Evolutionary conservation across 2,888 invertebrate species (phyloP).

Genomic region (Busseola fusca): DNA sequence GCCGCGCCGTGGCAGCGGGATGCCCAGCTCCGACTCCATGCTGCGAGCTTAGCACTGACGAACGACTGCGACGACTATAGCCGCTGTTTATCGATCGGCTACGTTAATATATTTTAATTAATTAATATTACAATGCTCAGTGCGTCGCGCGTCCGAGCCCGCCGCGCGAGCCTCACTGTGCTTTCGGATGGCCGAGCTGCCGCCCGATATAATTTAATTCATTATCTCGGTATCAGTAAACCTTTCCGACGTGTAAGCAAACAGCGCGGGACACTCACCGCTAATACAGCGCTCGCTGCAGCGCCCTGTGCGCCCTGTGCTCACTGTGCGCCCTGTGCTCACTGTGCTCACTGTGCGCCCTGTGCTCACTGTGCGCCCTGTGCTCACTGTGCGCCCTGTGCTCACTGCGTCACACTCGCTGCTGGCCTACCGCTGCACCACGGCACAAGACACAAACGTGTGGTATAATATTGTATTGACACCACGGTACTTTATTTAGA

Average conservation of each 20-base stretch:
- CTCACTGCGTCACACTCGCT: not conserved
- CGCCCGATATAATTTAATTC: slow-evolving; percentile 59
- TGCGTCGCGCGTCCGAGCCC: slow-evolving; percentile 29
- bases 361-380: not conserved
- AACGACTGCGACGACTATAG: not conserved
- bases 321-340: not conserved
- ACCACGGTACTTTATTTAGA: not conserved
- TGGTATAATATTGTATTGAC: not conserved
- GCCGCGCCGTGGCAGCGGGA: slow-evolving; percentile 52
- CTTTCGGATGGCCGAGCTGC: slow-evolving; percentile 39
- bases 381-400: too few relatives aligned
- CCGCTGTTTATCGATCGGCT: slow-evolving; percentile 16
- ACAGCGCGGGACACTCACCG: slow-evolving; percentile 44
- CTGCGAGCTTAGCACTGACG: not conserved
- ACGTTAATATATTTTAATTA: slow-evolving; percentile 20
- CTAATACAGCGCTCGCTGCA: slow-evolving; percentile 24
- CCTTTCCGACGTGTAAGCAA: slow-evolving; percentile 58
- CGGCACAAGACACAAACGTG: not conserved
- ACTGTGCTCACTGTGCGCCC: not conserved
- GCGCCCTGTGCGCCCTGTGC: slow-evolving; percentile 8
- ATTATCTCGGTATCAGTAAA: slow-evolving; percentile 65
- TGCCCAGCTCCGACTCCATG: slow-evolving; percentile 67
- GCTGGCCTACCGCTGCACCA: slow-evolving; percentile 1
- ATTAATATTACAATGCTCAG: slow-evolving; percentile 14
- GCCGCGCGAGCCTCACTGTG: slow-evolving; percentile 52